phyloP scores from a whole-genome alignment of 2,888 invertebrate species.

The Alentia gelatinosa region DNA sequence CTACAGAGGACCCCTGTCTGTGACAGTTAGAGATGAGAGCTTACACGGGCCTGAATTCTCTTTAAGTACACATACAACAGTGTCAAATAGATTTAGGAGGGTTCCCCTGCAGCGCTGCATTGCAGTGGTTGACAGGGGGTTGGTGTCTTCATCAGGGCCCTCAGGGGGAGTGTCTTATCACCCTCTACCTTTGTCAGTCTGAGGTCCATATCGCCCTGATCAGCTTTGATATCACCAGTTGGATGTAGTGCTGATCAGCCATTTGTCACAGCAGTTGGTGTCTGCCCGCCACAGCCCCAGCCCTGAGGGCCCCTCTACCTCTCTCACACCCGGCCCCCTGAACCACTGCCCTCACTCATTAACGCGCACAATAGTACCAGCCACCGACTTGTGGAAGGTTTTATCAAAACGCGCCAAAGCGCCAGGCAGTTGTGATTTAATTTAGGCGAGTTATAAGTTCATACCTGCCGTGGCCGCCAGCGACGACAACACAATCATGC shows the following conservation, averaged over 20 bases:
- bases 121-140: not conserved
- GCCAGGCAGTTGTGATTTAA: not conserved
- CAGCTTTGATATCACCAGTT: not conserved
- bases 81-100: not conserved
- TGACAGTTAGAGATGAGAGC: not conserved
- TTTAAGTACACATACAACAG: not conserved
- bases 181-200: not conserved
- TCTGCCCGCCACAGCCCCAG: not conserved
- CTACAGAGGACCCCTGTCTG: too few species aligned
- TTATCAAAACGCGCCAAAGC: constrained; percentile 25
- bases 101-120: not conserved
- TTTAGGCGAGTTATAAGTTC: not conserved
- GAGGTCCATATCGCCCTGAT: not conserved
- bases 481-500: not conserved
- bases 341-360: not conserved
- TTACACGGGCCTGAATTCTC: not conserved
- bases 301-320: not conserved
- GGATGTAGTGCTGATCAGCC: not conserved
- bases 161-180: not conserved
- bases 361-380: constrained; percentile 20
- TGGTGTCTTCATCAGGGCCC: not conserved
- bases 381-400: not conserved
- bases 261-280: constrained; percentile 3
- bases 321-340: not conserved
- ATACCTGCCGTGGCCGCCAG: too few species aligned